These are phyloP conservation scores for Heliothis peltigera DNA, from an alignment of 2,888 invertebrate species.

Conservation along the genomic window DNA sequence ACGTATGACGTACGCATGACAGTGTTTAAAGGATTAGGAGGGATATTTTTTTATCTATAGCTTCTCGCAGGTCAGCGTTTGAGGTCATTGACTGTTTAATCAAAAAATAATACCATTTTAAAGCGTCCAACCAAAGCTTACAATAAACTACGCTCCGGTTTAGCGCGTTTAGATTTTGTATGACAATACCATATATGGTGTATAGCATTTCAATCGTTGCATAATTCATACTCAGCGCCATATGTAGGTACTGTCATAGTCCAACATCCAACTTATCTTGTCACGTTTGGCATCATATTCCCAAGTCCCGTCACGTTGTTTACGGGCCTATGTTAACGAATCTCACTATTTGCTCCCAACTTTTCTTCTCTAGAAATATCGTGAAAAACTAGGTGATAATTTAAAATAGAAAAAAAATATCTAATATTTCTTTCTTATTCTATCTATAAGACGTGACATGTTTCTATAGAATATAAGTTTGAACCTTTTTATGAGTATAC, in stretches of 20 bases:
- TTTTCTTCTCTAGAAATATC: constrained; percentile 20
- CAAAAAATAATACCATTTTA: no score
- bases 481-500: no score
- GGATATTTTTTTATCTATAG: no score
- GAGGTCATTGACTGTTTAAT: no score
- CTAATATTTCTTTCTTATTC: not conserved
- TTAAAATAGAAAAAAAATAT: not conserved
- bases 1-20: no score
- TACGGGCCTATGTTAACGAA: constrained; percentile 33
- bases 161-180: no score
- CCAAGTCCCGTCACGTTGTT: constrained; percentile 38
- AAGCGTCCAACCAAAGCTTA: no score
- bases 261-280: constrained; percentile 19
- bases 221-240: constrained; percentile 16
- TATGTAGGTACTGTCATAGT: not conserved
- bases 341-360: constrained; percentile 9
- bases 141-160: no score
- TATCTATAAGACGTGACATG: not conserved
- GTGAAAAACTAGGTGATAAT: not conserved
- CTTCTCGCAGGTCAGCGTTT: no score
- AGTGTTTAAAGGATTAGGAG: no score
- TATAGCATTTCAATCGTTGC: constrained; percentile 7
- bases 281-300: constrained; percentile 23
- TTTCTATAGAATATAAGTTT: not conserved
- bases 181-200: no score